These are phyloP conservation scores for Notiomystis cincta DNA, from an alignment of 2,113 vertebrate genomes.

Conservation along the genomic window DNA sequence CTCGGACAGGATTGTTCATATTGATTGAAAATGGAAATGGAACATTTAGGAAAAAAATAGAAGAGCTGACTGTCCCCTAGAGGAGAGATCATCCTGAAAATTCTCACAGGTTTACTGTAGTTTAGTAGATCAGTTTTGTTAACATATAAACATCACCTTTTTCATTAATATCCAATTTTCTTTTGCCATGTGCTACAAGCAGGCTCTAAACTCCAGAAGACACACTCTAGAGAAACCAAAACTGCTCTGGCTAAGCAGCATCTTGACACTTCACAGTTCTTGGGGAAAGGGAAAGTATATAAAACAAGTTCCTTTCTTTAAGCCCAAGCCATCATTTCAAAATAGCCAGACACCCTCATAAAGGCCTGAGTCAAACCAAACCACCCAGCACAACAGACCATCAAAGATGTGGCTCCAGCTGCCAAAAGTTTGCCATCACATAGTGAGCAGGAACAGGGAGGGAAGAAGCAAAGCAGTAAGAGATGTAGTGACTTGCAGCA, in stretches of 20 bases:
- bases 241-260: not conserved
- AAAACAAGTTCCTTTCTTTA: not conserved
- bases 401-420: fast-evolving
- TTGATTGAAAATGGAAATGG: not conserved
- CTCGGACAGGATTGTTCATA: not conserved
- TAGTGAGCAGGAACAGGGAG: fast-evolving
- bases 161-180: not conserved
- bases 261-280: not conserved
- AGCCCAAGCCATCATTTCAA: not conserved
- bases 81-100: not conserved
- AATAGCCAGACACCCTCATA: not conserved
- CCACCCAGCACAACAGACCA: not conserved
- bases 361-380: fast-evolving
- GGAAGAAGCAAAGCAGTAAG: not conserved
- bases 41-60: not conserved
- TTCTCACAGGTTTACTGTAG: not conserved
- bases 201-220: not conserved
- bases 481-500: not conserved
- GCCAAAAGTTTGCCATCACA: not conserved
- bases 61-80: not conserved
- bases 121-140: not conserved
- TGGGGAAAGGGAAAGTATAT: not conserved
- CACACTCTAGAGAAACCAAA: not conserved
- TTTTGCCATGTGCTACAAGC: not conserved
- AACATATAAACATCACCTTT: not conserved